Evolutionary conservation across 2,797 vertebrate species (phyloP).

Genomic region (Agapornis canus): DNA sequence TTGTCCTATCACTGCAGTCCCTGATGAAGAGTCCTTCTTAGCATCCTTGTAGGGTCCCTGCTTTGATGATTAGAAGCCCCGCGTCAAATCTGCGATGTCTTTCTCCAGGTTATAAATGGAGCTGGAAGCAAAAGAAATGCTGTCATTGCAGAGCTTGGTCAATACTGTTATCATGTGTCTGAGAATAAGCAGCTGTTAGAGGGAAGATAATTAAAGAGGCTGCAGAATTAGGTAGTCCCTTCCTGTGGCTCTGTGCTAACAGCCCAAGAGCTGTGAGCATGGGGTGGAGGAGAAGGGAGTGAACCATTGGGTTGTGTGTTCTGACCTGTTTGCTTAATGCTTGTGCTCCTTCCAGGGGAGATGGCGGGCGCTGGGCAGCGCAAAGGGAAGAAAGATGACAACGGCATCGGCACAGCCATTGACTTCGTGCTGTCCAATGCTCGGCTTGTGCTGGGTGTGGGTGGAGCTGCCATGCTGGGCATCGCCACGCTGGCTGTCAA

Average conservation of each 20-base stretch:
- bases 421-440: slow-evolving; percentile 98
- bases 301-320: accelerated
- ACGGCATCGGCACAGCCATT: slow-evolving; percentile 92
- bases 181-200: neutral
- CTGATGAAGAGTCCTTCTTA: neutral
- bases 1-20: neutral
- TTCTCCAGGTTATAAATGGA: neutral
- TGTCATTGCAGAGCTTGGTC: neutral
- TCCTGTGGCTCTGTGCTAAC: accelerated
- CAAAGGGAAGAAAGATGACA: slow-evolving; percentile 93
- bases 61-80: neutral
- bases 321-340: neutral
- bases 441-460: slow-evolving; percentile 94
- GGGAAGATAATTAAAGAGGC: neutral
- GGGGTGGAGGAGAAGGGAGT: neutral
- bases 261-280: accelerated
- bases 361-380: slow-evolving; percentile 93
- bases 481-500: slow-evolving; percentile 96
- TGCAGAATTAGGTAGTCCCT: neutral
- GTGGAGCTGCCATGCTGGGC: slow-evolving; percentile 95
- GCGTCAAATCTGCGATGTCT: neutral
- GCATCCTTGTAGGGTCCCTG: neutral
- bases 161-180: neutral
- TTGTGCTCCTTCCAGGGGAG: slow-evolving; percentile 1
- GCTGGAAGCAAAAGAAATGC: neutral